Percentiles rank a stretch among this genome's conserved stretches.
phyloP scores from a whole-genome alignment of 2,888 invertebrate species.

The Cantharis flavilabris region DNA sequence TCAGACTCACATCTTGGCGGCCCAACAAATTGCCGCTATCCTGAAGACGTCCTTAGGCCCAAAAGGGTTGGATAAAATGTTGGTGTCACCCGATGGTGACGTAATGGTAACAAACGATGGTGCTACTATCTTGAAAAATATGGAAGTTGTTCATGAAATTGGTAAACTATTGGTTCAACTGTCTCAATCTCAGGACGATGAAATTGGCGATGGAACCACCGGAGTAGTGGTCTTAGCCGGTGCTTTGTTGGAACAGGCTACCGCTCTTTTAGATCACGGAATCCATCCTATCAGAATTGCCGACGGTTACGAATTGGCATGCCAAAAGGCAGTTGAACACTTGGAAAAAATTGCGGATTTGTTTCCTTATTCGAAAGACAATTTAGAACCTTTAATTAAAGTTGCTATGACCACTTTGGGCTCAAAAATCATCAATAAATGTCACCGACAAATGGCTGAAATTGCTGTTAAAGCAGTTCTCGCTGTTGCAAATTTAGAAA shows the following conservation, averaged over 20 bases:
- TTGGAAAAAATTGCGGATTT: conserved; percentile 87
- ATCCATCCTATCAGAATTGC: conserved; percentile 99
- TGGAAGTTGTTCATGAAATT: conserved; percentile 99
- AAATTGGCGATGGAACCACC: conserved; percentile 98
- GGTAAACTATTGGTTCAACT: conserved; percentile 97
- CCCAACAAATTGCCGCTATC: conserved; percentile 86
- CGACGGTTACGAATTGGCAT: conserved; percentile 97
- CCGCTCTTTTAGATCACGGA: conserved; percentile 88
- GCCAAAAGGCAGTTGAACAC: conserved; percentile 83
- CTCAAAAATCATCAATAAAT: conserved; percentile 97
- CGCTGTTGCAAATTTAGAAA: conserved; percentile 92
- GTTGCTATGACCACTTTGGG: conserved; percentile 98
- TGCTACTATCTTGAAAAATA: conserved; percentile 97
- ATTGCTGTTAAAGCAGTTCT: conserved; percentile 97
- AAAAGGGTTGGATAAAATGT: conserved; percentile 95
- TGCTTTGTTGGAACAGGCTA: conserved; percentile 94
- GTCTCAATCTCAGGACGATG: conserved; percentile 98
- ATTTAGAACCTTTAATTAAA: conserved; percentile 86
- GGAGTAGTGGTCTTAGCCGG: conserved; percentile 90
- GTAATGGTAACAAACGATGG: conserved; percentile 98
- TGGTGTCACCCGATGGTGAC: conserved; percentile 96
- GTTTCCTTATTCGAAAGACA: conserved; percentile 83
- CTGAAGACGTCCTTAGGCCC: conserved; percentile 95
- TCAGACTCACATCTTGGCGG: conserved; percentile 98
- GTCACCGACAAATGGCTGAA: conserved; percentile 96